phyloP scores from a whole-genome alignment of 1,140 invertebrate species.

The Heliconius hewitsoni region DNA sequence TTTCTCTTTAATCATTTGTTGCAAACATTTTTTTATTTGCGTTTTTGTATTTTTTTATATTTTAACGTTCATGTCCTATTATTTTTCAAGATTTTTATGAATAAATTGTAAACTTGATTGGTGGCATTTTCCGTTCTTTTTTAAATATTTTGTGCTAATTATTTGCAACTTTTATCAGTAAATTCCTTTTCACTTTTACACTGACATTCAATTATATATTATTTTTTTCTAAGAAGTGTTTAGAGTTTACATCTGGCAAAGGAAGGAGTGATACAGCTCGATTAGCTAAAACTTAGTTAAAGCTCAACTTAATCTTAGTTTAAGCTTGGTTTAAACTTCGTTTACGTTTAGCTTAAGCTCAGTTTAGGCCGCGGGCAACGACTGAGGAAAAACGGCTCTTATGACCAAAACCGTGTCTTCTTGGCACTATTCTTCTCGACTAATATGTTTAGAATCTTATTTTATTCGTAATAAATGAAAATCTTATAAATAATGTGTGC shows the following conservation, averaged over 20 bases:
- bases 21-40: no score
- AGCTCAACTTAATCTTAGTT: background rate
- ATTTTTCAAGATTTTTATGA: no score
- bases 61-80: no score
- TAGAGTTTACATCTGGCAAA: background rate
- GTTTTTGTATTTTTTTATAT: no score
- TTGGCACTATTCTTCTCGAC: conserved; percentile 12
- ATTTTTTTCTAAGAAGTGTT: background rate
- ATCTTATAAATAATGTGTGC: conserved; percentile 8
- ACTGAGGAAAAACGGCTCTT: conserved; percentile 10
- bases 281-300: background rate
- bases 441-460: conserved; percentile 13
- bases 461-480: conserved; percentile 28
- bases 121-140: background rate
- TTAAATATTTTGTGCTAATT: background rate
- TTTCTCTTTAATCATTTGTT: background rate
- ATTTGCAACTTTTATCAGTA: background rate
- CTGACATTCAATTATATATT: background rate
- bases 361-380: background rate
- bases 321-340: background rate
- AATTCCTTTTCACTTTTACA: background rate
- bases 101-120: no score
- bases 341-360: background rate
- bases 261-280: background rate
- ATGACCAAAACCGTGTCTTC: conserved; percentile 12